Conservation (phyloP, 2,888 invertebrate species). For the Limenitis camilla region DNA sequence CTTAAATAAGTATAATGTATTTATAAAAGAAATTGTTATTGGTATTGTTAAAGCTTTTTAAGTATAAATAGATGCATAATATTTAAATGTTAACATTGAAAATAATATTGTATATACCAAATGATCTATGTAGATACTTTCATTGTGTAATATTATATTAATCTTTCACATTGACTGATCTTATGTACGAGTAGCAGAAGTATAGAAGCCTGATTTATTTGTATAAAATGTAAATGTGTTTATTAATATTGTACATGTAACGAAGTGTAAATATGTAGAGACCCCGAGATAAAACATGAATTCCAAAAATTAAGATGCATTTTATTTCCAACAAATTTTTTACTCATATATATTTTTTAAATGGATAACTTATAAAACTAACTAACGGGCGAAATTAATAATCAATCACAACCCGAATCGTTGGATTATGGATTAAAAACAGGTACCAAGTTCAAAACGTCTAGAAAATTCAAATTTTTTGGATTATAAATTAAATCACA, state of each 20-base stretch:
- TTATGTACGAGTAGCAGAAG: slow-evolving; percentile 7
- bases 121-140: slow-evolving; percentile 18
- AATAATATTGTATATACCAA: slow-evolving; percentile 20
- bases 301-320: slow-evolving; percentile 37
- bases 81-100: slow-evolving; percentile 30
- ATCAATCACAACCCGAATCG: no score
- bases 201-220: slow-evolving; percentile 12
- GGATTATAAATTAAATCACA: no score
- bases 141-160: slow-evolving; percentile 17
- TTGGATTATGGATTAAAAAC: no score
- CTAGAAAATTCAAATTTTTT: no score
- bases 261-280: slow-evolving; percentile 30
- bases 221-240: slow-evolving; percentile 37
- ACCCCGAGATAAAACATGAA: slow-evolving; percentile 31
- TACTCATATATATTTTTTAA: no score
- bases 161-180: slow-evolving; percentile 54
- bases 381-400: no score
- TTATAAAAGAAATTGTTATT: slow-evolving; percentile 42
- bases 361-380: no score
- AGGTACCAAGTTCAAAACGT: no score
- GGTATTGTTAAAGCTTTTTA: slow-evolving; percentile 61
- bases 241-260: slow-evolving; percentile 28
- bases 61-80: slow-evolving; percentile 30
- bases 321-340: slow-evolving; percentile 23
- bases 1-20: slow-evolving; percentile 47